phyloP scores from a whole-genome alignment of 2,113 vertebrate genomes.

The Urocitellus parryii region DNA sequence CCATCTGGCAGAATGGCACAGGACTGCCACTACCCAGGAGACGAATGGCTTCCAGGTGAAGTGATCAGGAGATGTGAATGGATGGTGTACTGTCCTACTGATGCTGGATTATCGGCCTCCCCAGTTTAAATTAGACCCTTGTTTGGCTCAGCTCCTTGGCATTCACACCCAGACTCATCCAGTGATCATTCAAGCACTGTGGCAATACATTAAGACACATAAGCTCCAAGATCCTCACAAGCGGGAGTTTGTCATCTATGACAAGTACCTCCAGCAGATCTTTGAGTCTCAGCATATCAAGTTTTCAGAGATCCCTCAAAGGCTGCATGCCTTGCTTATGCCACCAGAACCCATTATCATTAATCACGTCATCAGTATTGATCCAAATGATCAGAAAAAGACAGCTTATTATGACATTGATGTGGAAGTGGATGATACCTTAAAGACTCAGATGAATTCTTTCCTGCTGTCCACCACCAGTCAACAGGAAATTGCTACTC shows the following conservation, averaged over 20 bases:
- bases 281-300: slow-evolving; percentile 95
- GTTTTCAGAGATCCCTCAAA: slow-evolving; percentile 94
- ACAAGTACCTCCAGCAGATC: slow-evolving; percentile 96
- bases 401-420: slow-evolving; percentile 99
- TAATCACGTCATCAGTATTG: slow-evolving; percentile 98
- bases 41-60: slow-evolving; percentile 99
- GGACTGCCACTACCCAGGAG: slow-evolving; percentile 99
- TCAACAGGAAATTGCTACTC: slow-evolving; percentile 98
- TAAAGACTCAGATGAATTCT: slow-evolving; percentile 99
- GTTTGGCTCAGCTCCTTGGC: slow-evolving; percentile 92
- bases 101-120: slow-evolving; percentile 98
- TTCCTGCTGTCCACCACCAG: slow-evolving; percentile 98
- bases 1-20: slow-evolving; percentile 99
- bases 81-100: slow-evolving; percentile 98
- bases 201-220: slow-evolving; percentile 96
- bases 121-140: slow-evolving; percentile 93
- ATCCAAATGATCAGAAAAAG: slow-evolving; percentile 99
- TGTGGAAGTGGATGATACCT: slow-evolving; percentile 98
- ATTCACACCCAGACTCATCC: slow-evolving; percentile 95
- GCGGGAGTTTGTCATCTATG: slow-evolving; percentile 93
- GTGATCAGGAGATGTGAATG: slow-evolving; percentile 97
- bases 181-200: slow-evolving; percentile 94
- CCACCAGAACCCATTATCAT: slow-evolving; percentile 99
- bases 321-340: slow-evolving; percentile 97
- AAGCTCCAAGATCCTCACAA: slow-evolving; percentile 95